Evolutionary conservation across 2,113 vertebrate genomes (phyloP), one percentile per base, ranked within the genome.

Genomic region (Labrus mixtus): DNA sequence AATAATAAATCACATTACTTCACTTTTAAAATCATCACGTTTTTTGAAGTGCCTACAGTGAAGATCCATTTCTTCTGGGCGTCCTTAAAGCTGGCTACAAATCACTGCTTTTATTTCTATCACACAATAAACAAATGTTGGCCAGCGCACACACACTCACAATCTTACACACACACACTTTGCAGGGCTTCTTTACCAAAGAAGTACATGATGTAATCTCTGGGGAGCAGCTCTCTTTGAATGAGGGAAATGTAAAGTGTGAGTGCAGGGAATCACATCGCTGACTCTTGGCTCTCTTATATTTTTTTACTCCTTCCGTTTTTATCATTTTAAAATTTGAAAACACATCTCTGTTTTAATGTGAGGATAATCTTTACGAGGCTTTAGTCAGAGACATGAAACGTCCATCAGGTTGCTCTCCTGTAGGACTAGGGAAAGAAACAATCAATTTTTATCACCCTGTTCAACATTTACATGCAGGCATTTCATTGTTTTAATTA

Each of bases 181-280:
- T 80, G 61, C 68, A 81, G 68, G 63, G 81, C 74, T 84, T 79
- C 86, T 89, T 85, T 72, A 81, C 77, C 81, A 85, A 79, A 88
- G 73, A 90, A 87, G 87, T 58, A 85, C 25, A 29, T 91, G 88
- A 87, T 91, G 87, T 90, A 86, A 89, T 90, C 86, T 80, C 79
- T 48, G 73, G 82, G 83, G 89, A 87, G 79, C 68, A 75, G 82
- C 70, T 89, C 71, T 83, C 66, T 86, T 83, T 87, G 79, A 81
- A 82, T 76, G 79, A 6, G 68, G 74, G 76, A 88, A 88, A 87
- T 71, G 79, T 77, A 79, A 79, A 67, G 63, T 69, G 69, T 68
- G 78, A 63, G 69, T 13, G 48, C 50, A n/a, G 56, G 25, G 63
- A 22, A 29, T 59, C 63, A 71, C 81, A 59, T 51, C 68, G 78